These are phyloP conservation scores for Cyclargus thomasi DNA, from an alignment of 1,140 invertebrate genomes.

Conservation along the genomic window DNA sequence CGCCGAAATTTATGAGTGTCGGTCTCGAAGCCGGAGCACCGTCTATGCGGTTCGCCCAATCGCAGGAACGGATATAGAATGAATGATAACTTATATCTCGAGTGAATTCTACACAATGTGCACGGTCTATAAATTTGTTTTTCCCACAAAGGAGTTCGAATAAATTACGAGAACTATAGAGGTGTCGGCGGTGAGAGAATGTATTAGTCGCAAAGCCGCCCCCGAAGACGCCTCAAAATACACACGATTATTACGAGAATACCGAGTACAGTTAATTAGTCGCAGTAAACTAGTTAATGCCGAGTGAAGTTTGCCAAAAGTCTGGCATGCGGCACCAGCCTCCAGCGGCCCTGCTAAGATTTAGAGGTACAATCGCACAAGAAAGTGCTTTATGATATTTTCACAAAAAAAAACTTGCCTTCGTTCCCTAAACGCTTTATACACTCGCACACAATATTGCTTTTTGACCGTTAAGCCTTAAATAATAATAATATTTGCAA, in stretches of 20 bases:
- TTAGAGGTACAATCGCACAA: background rate
- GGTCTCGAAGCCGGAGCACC: background rate
- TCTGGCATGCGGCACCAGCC: slow-evolving; percentile 19
- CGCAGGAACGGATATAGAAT: background rate
- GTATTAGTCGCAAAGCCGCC: background rate
- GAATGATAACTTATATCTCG: slow-evolving; percentile 7
- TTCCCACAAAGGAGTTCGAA: background rate
- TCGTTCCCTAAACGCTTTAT: too few relatives aligned
- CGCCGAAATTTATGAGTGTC: background rate
- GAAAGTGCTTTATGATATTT: background rate
- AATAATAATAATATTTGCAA: too few relatives aligned
- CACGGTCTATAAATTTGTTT: background rate
- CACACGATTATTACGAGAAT: background rate
- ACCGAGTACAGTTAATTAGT: slow-evolving; percentile 3
- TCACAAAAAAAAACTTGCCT: too few relatives aligned
- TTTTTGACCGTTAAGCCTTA: too few relatives aligned
- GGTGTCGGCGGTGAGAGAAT: background rate
- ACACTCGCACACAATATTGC: too few relatives aligned
- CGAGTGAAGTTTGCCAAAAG: background rate
- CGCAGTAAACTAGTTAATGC: background rate
- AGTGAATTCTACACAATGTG: background rate
- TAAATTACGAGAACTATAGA: background rate
- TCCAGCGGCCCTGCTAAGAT: slow-evolving; percentile 12
- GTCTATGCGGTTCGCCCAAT: background rate
- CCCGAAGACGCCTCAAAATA: background rate